These are phyloP conservation scores for Eupsilia transversa DNA, from an alignment of 2,888 invertebrate species.

Conservation along the genomic window DNA sequence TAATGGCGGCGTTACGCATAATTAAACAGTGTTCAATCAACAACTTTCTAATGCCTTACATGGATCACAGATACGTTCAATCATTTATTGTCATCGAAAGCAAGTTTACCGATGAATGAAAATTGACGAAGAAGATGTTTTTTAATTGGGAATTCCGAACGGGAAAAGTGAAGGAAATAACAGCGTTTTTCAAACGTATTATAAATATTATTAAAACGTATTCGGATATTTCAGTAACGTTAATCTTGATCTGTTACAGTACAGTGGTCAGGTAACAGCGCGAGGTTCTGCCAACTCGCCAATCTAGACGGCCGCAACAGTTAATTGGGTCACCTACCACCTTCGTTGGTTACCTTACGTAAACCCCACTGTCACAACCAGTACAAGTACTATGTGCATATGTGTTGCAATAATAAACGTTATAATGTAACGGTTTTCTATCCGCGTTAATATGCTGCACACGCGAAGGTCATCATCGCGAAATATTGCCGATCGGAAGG, in stretches of 20 bases:
- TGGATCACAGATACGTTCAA: conserved; percentile 63
- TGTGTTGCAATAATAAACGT: conserved; percentile 79
- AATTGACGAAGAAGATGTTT: background rate
- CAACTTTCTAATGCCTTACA: conserved; percentile 77
- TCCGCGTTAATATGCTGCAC: conserved; percentile 67
- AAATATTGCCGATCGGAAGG: conserved; percentile 77
- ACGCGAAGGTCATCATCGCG: conserved; percentile 73
- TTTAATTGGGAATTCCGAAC: too few species aligned
- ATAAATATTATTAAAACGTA: background rate
- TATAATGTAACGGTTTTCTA: conserved; percentile 73
- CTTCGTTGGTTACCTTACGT: conserved; percentile 82
- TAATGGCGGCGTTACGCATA: conserved; percentile 73
- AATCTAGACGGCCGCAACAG: conserved; percentile 66
- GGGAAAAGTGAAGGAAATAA: background rate
- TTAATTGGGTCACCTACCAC: conserved; percentile 83
- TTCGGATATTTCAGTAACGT: background rate
- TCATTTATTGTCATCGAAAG: conserved; percentile 55
- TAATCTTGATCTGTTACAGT: conserved; percentile 21
- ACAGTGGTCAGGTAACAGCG: conserved; percentile 9
- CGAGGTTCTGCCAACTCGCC: conserved; percentile 26
- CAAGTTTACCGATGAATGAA: conserved; percentile 30
- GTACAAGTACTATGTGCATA: conserved; percentile 71
- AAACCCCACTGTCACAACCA: conserved; percentile 86
- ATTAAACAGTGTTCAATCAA: conserved; percentile 71
- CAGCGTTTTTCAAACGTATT: background rate